Evolutionary conservation across 1,140 invertebrate genomes (phyloP), one percentile per base, ranked within the genome.

Genomic region (Apocrypta bakeri): DNA sequence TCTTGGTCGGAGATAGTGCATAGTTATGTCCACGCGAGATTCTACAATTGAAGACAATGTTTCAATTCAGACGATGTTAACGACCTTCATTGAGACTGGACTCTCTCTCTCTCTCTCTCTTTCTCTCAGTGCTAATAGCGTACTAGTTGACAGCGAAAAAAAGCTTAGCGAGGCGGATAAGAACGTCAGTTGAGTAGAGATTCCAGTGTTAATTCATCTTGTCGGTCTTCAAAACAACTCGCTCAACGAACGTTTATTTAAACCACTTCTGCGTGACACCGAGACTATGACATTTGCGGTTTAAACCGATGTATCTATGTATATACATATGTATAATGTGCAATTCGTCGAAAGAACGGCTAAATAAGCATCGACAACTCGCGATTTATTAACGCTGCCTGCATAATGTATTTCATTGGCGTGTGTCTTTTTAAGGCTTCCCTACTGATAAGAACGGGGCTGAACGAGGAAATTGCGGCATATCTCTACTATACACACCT

Each of bases 191-290:
- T 75, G 48, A 33, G 29, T 21, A 56, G 27, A 74, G 72, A 74
- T 74, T 74, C 72, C 40, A 74, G 40, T 56, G 25, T 63, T 40
- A 64, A 76, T 76, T 76, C 24, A 64, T 76, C 74, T 33, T 24
- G 72, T 1, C 27, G 1, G 12, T 56, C 42, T 48, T 48, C 27
- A 7, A 29, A 74, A 29, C 72, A 21, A 56, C 40, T 56, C 24
- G 40, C 72, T 74, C 40, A 74, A 74, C 48, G 42, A 61, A 61
- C 9, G 12, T 56, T 74, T 48, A 25, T 74, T 74, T 37, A 1
- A 42, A 42, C 37, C 37, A 24, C 37, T 17, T 73, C 1, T 66
- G 25, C 61, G 61, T n/a, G 17, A 8, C 6, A 2, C 24, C n/a
- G n/a, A n/a, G 21, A n/a, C n/a, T 66, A 66, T 27, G 9, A 17